Percentiles rank a stretch among this genome's conserved stretches.
phyloP scores from a whole-genome alignment of 35 echinoderm and acorn worm species.

The Anneissia japonica region DNA sequence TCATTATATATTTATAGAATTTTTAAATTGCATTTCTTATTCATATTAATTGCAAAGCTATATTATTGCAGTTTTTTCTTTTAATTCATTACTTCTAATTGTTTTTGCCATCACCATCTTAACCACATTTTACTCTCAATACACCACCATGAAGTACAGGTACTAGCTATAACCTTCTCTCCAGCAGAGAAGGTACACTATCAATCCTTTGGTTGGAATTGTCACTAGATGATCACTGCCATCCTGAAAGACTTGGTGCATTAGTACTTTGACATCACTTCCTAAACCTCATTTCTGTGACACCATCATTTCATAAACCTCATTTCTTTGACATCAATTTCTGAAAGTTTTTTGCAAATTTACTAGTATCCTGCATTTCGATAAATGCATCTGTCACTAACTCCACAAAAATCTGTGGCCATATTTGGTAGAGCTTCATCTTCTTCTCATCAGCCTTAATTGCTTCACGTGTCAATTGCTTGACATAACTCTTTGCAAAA shows the following conservation, averaged over 20 bases:
- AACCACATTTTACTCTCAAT: too few relatives aligned
- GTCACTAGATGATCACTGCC: background rate
- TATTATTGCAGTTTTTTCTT: too few relatives aligned
- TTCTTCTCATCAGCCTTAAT: slow-evolving; percentile 52
- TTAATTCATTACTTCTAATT: too few relatives aligned
- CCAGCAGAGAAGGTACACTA: too few relatives aligned
- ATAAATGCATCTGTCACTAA: slow-evolving; percentile 61
- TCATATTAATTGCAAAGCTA: too few relatives aligned
- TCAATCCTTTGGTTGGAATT: too few relatives aligned
- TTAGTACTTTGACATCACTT: background rate
- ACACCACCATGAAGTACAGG: too few relatives aligned
- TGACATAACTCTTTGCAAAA: slow-evolving; percentile 63
- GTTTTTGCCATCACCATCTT: too few relatives aligned
- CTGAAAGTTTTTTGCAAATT: slow-evolving; percentile 32
- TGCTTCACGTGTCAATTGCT: slow-evolving; percentile 59
- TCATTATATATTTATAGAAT: too few relatives aligned
- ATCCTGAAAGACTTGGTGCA: background rate
- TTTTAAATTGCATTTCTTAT: too few relatives aligned
- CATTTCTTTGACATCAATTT: slow-evolving; percentile 4
- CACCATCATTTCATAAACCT: background rate
- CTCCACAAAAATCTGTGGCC: slow-evolving; percentile 66
- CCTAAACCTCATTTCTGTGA: background rate
- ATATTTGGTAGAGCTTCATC: slow-evolving; percentile 44
- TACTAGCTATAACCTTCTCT: too few relatives aligned
- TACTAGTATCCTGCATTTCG: slow-evolving; percentile 56